These are phyloP conservation scores for Tiliacea citrago DNA, from an alignment of 2,888 invertebrate genomes.

Conservation along the genomic window DNA sequence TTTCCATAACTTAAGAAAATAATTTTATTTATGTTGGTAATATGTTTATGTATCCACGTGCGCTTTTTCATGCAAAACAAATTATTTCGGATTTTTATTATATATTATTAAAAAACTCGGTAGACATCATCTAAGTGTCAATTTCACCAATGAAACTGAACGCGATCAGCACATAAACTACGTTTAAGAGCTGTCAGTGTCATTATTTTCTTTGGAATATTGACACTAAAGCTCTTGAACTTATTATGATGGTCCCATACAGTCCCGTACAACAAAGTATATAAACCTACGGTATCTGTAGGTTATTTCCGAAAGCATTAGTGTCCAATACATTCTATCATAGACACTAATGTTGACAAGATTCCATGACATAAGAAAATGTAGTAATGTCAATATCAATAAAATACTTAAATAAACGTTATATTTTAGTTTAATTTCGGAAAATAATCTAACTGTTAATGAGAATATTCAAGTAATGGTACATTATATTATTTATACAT, in stretches of 20 bases:
- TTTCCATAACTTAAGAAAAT: neutral
- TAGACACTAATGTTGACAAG: neutral
- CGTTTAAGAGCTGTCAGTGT: no score
- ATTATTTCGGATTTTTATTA: neutral
- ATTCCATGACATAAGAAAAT: neutral
- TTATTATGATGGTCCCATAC: no score
- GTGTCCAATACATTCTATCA: no score
- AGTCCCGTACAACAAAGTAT: slow-evolving; percentile 5
- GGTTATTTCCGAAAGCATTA: neutral
- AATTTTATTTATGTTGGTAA: neutral
- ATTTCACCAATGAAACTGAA: no score
- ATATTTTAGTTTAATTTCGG: slow-evolving; percentile 1
- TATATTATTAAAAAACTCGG: neutral
- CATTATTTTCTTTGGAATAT: no score
- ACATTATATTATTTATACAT: no score
- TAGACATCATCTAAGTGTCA: no score
- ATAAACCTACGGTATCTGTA: slow-evolving; percentile 9
- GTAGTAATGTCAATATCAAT: no score
- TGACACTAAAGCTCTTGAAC: no score
- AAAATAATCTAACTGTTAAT: neutral
- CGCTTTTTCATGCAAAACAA: neutral
- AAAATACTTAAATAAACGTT: neutral
- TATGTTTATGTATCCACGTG: neutral
- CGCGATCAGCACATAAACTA: no score
- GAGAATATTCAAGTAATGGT: neutral